A percentile compares a stretch with the other conserved stretches of the same genome.
Evolutionary conservation across 2,797 vertebrate species (phyloP).

Genomic region (Zenarchopterus dispar): DNA sequence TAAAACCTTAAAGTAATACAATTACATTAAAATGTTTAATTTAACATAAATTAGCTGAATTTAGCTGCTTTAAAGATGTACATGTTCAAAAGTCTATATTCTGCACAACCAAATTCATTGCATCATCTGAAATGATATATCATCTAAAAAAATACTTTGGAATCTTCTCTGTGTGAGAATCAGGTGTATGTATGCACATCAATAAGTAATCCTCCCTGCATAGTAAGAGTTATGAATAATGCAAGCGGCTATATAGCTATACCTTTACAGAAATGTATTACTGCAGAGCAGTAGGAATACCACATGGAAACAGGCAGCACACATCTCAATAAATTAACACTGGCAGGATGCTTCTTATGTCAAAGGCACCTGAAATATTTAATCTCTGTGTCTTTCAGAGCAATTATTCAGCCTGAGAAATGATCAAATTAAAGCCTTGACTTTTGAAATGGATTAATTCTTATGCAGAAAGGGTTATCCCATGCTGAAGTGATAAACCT

Average conservation of each 20-base stretch:
- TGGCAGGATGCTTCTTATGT: slow-evolving; percentile 47
- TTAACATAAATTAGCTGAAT: no score
- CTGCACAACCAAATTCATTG: slow-evolving; percentile 1
- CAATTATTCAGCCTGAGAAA: slow-evolving; percentile 61
- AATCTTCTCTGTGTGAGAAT: slow-evolving; percentile 46
- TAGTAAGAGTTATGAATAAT: slow-evolving; percentile 68
- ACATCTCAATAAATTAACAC: slow-evolving; percentile 57
- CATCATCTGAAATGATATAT: slow-evolving; percentile 8
- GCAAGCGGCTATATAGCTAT: slow-evolving; percentile 47
- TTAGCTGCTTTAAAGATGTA: no score
- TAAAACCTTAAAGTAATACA: no score
- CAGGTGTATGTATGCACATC: slow-evolving; percentile 59
- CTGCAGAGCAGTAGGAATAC: slow-evolving; percentile 37
- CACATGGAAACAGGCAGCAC: slow-evolving; percentile 36
- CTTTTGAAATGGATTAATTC: slow-evolving; percentile 47
- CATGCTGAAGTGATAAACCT: slow-evolving; percentile 37
- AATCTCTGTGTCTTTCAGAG: slow-evolving; percentile 58
- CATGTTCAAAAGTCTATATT: background rate
- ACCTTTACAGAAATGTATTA: slow-evolving; percentile 51
- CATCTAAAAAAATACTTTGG: slow-evolving; percentile 30
- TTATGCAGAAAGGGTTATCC: slow-evolving; percentile 29
- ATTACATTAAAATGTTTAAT: no score
- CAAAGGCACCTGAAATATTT: slow-evolving; percentile 55
- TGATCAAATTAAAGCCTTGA: slow-evolving; percentile 45
- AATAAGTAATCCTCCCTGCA: slow-evolving; percentile 59